Percentiles rank a stretch among this genome's conserved stretches.
Conservation (phyloP, 2,888 invertebrate genomes). For the Leucophenga montana region DNA sequence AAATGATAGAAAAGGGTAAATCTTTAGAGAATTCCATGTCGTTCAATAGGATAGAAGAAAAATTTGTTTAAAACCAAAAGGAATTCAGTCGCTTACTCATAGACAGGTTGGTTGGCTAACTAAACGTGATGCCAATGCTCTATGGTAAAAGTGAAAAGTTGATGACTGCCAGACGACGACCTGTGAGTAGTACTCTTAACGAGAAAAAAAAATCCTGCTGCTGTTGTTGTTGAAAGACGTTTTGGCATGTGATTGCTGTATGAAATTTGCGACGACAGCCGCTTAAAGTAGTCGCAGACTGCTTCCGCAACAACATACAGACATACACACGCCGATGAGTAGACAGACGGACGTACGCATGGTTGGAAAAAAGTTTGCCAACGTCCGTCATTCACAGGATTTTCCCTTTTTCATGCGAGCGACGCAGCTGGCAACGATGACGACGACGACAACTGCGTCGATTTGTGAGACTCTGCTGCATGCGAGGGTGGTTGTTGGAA, state of each 20-base stretch:
- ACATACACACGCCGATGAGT: too few species aligned
- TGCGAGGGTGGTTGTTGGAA: slow-evolving; percentile 61
- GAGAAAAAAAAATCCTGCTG: too few species aligned
- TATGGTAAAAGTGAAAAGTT: slow-evolving; percentile 6
- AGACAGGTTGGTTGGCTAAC: too few species aligned
- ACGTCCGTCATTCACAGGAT: slow-evolving; percentile 8
- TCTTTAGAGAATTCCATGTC: slow-evolving; percentile 47
- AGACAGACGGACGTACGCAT: not conserved
- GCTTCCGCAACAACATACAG: too few species aligned
- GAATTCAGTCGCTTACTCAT: too few species aligned
- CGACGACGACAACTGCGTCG: slow-evolving; percentile 41
- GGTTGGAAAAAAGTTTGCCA: not conserved
- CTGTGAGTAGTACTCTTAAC: too few species aligned
- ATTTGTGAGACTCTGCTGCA: slow-evolving; percentile 39
- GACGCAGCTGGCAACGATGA: slow-evolving; percentile 32
- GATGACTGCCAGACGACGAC: not conserved
- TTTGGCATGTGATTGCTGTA: too few species aligned
- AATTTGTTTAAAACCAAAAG: not conserved
- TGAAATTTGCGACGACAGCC: slow-evolving; percentile 1
- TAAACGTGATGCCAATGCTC: too few species aligned
- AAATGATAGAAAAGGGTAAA: slow-evolving; percentile 50
- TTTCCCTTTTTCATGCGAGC: slow-evolving; percentile 19
- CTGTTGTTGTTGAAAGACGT: too few species aligned
- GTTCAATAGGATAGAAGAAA: not conserved
- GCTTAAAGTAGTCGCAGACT: not conserved